Evolutionary conservation across 1,140 invertebrate species (phyloP).

Genomic region (Plodia interpunctella): DNA sequence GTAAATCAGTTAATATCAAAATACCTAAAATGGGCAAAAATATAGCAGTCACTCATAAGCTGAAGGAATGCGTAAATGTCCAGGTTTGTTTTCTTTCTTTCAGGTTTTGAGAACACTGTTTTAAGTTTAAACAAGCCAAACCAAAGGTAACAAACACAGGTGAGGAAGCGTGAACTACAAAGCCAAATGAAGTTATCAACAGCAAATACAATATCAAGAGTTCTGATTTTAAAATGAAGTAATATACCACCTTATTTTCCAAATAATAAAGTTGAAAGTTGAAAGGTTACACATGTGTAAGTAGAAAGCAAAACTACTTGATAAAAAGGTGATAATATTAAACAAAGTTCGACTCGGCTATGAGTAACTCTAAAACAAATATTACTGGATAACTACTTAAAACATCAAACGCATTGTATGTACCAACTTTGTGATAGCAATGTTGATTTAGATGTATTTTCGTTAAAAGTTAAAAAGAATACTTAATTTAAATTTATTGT

Average conservation of each 20-base stretch:
- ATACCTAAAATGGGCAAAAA: too few relatives aligned
- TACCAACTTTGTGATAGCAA: neutral
- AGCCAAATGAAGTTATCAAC: conserved; percentile 45
- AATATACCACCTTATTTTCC: neutral
- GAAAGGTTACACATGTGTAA: neutral
- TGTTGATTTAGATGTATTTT: neutral
- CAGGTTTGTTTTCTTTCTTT: too few relatives aligned
- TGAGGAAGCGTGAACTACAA: conserved; percentile 19
- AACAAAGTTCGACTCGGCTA: neutral
- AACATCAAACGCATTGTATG: neutral
- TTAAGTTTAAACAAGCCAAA: too few relatives aligned
- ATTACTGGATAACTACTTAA: neutral
- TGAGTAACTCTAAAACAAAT: neutral
- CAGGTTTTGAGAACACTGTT: too few relatives aligned
- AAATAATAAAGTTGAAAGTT: neutral
- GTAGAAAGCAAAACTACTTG: neutral
- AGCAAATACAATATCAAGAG: conserved; percentile 21
- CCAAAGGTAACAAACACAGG: neutral
- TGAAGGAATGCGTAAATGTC: too few relatives aligned
- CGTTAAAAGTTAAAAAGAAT: neutral
- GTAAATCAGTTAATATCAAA: too few relatives aligned
- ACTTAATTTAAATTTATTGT: too few relatives aligned
- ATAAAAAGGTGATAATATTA: conserved; percentile 1
- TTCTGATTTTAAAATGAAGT: neutral
- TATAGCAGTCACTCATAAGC: too few relatives aligned